Conservation (phyloP, 2,888 invertebrate genomes). For the Synanthedon vespiformis region DNA sequence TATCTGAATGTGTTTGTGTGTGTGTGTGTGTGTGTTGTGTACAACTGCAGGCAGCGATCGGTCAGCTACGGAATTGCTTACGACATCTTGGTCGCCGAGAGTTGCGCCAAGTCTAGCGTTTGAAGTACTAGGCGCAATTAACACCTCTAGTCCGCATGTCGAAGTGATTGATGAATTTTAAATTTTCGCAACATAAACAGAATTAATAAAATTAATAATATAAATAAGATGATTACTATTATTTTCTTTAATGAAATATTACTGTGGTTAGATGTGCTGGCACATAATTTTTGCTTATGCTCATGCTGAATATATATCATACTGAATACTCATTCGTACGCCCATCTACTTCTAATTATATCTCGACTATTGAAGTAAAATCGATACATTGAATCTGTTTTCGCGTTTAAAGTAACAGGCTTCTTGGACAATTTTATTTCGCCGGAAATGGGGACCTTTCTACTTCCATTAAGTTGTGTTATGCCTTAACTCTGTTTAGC, state of each 20-base stretch:
- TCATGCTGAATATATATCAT: no score
- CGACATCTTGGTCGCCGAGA: conserved; percentile 33
- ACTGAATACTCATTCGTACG: no score
- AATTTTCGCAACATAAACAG: neutral
- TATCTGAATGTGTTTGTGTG: conserved; percentile 29
- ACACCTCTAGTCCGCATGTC: conserved; percentile 27
- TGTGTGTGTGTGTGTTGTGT: conserved; percentile 9
- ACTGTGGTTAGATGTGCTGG: no score
- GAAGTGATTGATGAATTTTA: neutral
- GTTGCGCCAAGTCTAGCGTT: conserved; percentile 53
- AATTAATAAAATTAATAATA: no score
- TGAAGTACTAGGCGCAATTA: conserved; percentile 28
- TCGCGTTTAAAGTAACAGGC: neutral
- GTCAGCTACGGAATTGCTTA: conserved; percentile 14
- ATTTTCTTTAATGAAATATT: no score
- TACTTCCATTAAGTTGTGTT: no score
- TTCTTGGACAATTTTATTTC: no score
- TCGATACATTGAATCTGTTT: neutral
- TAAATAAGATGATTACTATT: no score
- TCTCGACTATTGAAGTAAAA: neutral
- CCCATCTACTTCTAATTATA: no score
- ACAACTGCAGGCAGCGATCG: neutral
- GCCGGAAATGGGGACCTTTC: no score
- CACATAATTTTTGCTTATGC: no score
- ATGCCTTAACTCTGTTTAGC: no score